Percentiles rank a stretch among this genome's conserved stretches.
Evolutionary conservation across 92 coral and sea anemone species (phyloP).

Genomic region (Paragorgia papillata): DNA sequence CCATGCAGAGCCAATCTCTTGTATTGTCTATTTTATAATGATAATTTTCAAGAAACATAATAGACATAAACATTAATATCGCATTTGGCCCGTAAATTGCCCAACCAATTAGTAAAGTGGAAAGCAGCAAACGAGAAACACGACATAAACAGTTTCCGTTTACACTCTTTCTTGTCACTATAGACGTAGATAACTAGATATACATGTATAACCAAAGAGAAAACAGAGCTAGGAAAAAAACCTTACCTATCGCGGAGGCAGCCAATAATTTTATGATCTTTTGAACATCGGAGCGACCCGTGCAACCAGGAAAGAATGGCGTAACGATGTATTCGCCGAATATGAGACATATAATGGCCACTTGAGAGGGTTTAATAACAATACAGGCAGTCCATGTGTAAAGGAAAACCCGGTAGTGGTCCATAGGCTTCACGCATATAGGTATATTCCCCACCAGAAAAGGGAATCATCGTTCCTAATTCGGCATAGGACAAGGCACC

Average conservation of each 20-base stretch:
- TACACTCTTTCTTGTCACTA: background rate
- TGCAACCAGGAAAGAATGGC: slow-evolving; percentile 93
- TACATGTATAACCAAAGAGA: too few species aligned
- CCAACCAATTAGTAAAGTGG: too few species aligned
- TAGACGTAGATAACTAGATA: background rate
- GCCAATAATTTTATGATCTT: slow-evolving; percentile 85
- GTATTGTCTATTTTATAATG: too few species aligned
- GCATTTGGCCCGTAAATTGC: too few species aligned
- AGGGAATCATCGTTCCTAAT: slow-evolving; percentile 70
- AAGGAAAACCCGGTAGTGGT: slow-evolving; percentile 79
- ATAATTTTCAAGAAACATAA: too few species aligned
- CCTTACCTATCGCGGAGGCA: slow-evolving; percentile 90
- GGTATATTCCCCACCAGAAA: slow-evolving; percentile 81
- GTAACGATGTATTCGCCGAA: slow-evolving; percentile 96
- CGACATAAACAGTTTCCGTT: background rate
- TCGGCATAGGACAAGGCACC: slow-evolving; percentile 80
- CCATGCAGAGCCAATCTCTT: too few species aligned
- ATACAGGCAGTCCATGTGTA: slow-evolving; percentile 93
- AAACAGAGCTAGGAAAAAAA: background rate
- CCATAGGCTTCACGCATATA: slow-evolving; percentile 89
- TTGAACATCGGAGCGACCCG: slow-evolving; percentile 69
- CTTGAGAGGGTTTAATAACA: slow-evolving; percentile 90
- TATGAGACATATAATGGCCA: slow-evolving; percentile 86
- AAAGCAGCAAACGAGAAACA: too few species aligned
- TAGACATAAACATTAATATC: too few species aligned